These are phyloP conservation scores for Capreolus pygargus DNA, from an alignment of 2,113 vertebrate species.

Conservation along the genomic window DNA sequence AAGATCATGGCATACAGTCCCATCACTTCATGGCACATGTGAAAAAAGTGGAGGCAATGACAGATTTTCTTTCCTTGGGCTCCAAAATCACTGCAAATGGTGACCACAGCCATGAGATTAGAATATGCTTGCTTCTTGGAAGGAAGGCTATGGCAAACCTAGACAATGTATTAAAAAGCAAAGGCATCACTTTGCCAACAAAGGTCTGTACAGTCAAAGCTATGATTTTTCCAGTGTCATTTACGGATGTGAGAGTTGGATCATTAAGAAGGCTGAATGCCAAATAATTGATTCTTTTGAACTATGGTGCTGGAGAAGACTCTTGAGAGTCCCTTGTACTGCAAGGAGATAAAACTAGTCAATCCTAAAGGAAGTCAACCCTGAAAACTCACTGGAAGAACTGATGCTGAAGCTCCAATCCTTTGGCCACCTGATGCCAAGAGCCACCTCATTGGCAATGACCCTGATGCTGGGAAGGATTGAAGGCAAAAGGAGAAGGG, in stretches of 20 bases:
- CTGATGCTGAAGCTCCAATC: not conserved
- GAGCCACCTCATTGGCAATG: not conserved
- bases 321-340: not conserved
- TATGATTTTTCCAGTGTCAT: not conserved
- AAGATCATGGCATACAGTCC: not conserved
- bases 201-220: not conserved
- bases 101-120: not conserved
- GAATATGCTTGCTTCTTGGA: not conserved
- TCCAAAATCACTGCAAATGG: not conserved
- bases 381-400: not conserved
- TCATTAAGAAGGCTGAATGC: not conserved
- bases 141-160: not conserved
- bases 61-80: not conserved
- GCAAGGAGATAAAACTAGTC: not conserved
- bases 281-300: not conserved
- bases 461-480: not conserved
- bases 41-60: not conserved
- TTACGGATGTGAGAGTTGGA: not conserved
- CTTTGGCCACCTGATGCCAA: not conserved
- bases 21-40: not conserved
- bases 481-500: not conserved
- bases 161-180: not conserved
- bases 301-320: not conserved
- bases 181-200: not conserved
- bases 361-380: not conserved